These are phyloP conservation scores for Okapia johnstoni DNA, from an alignment of 2,113 vertebrate species.

Conservation along the genomic window DNA sequence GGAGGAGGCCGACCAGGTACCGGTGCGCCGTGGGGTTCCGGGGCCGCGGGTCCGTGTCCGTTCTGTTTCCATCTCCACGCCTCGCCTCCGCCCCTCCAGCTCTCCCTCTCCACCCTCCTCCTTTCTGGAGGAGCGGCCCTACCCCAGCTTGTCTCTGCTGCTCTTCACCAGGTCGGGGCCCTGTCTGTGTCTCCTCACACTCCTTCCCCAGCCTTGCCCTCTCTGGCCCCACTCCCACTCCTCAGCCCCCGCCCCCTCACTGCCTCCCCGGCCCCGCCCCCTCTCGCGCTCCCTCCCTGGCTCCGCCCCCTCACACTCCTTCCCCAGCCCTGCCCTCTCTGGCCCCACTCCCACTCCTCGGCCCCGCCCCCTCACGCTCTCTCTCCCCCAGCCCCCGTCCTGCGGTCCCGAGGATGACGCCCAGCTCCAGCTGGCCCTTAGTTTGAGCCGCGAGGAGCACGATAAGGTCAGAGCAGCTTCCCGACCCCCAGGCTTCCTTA, in stretches of 20 bases:
- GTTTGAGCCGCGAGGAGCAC: conserved; percentile 92
- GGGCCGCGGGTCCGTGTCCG: fast-evolving
- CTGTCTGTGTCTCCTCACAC: neutral
- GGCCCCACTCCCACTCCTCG: neutral
- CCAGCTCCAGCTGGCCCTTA: conserved; percentile 90
- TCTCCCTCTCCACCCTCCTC: fast-evolving
- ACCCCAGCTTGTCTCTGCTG: neutral
- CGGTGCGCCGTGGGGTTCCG: fast-evolving
- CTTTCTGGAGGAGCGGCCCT: neutral
- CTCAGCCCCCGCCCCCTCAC: too few species aligned
- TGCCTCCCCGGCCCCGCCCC: neutral
- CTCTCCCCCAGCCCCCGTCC: conserved; percentile 82
- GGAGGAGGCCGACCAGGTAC: conserved; percentile 95
- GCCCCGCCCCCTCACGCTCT: conserved; percentile 63
- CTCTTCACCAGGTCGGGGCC: neutral
- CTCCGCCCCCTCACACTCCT: conserved; percentile 51
- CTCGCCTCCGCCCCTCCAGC: fast-evolving
- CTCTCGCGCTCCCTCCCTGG: too few species aligned
- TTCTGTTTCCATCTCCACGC: conserved; percentile 1
- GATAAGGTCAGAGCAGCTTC: conserved; percentile 86
- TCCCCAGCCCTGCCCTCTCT: conserved; percentile 55
- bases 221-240: too few species aligned
- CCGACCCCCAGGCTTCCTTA: neutral
- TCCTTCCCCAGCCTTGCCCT: too few species aligned
- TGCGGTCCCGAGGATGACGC: conserved; percentile 89